Percentiles rank a stretch among this genome's conserved stretches.
Evolutionary conservation across 2,888 invertebrate genomes (phyloP).

Genomic region (Ormyrus thymus): DNA sequence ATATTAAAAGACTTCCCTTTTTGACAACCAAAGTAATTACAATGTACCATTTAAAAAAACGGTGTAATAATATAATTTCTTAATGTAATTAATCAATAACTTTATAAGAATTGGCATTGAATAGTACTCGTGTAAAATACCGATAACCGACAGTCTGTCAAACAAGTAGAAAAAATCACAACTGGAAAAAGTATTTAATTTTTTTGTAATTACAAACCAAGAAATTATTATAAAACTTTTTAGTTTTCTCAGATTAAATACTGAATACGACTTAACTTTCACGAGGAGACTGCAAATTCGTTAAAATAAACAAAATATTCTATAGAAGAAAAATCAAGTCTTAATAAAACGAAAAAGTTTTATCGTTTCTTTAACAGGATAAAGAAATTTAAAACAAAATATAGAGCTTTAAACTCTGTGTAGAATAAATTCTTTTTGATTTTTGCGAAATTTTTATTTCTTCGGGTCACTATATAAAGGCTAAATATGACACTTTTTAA

Average conservation of each 20-base stretch:
- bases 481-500: conserved; percentile 71
- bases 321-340: conserved; percentile 19
- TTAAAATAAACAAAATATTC: conserved; percentile 27
- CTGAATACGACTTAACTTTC: background rate
- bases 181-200: background rate
- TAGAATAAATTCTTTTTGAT: conserved; percentile 58
- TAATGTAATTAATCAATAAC: too few relatives aligned
- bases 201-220: conserved; percentile 37
- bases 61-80: too few relatives aligned
- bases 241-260: background rate
- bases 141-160: too few relatives aligned
- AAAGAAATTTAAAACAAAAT: conserved; percentile 6
- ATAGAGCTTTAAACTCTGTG: conserved; percentile 24
- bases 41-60: too few relatives aligned
- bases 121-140: too few relatives aligned
- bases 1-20: conserved; percentile 16
- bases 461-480: conserved; percentile 67
- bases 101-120: too few relatives aligned
- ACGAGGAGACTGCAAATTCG: conserved; percentile 35
- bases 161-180: too few relatives aligned
- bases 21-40: too few relatives aligned
- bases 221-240: conserved; percentile 29
- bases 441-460: conserved; percentile 69
- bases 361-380: conserved; percentile 13
- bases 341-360: conserved; percentile 25